Percentiles rank a stretch among this genome's conserved stretches.
Conservation (phyloP, 2,113 vertebrate genomes). For the Pteropus alecto region DNA sequence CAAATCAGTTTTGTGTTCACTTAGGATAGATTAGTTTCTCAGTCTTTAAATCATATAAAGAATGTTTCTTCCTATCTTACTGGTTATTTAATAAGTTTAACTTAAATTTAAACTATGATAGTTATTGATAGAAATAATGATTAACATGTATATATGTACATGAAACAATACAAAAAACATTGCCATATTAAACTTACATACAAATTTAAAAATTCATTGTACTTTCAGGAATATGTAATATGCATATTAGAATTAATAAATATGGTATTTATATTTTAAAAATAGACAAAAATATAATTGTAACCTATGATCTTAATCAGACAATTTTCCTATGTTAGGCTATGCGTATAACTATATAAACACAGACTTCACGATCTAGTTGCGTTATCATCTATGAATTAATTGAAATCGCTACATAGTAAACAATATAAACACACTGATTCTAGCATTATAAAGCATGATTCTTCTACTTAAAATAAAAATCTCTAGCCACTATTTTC, state of each 20-base stretch:
- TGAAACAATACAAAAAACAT: background rate
- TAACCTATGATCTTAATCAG: background rate
- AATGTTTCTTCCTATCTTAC: background rate
- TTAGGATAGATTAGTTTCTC: background rate
- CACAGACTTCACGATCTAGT: background rate
- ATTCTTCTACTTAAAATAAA: background rate
- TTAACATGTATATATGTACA: no score
- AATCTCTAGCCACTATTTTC: background rate
- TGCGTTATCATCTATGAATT: background rate
- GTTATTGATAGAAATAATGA: no score
- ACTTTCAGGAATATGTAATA: background rate
- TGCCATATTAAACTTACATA: background rate
- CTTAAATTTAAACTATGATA: no score
- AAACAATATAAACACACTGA: background rate
- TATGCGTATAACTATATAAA: background rate
- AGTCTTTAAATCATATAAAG: background rate
- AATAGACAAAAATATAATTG: fast-evolving
- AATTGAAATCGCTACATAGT: background rate
- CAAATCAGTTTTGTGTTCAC: background rate
- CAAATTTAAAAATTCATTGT: background rate
- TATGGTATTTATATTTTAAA: background rate
- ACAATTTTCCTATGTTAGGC: background rate
- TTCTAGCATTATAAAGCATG: background rate
- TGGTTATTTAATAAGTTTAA: background rate
- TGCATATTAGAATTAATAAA: background rate